A percentile compares a stretch with the other conserved stretches of the same genome.
phyloP scores from a whole-genome alignment of 2,113 vertebrate species.

The Dipodomys ordii region DNA sequence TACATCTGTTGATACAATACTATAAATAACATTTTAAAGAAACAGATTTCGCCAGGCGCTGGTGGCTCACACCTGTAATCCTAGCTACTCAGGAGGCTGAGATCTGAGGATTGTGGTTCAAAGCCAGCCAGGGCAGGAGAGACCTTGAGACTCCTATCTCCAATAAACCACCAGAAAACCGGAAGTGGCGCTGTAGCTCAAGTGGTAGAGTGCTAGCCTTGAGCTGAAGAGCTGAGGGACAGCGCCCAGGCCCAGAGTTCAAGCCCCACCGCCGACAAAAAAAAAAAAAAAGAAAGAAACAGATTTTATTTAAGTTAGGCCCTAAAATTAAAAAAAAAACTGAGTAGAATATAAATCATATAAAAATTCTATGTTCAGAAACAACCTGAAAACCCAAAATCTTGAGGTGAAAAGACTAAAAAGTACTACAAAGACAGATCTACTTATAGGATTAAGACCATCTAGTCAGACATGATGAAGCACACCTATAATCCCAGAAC shows the following conservation, averaged over 20 bases:
- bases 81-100: too few relatives aligned
- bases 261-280: not conserved
- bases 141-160: too few relatives aligned
- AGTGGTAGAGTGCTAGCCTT: too few relatives aligned
- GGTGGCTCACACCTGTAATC: too few relatives aligned
- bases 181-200: too few relatives aligned
- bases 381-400: not conserved
- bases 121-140: too few relatives aligned
- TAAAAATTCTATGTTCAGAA: slow-evolving; percentile 10
- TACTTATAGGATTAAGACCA: slow-evolving; percentile 12
- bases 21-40: slow-evolving; percentile 7
- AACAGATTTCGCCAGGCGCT: too few relatives aligned
- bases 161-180: too few relatives aligned
- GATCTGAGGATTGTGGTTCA: too few relatives aligned
- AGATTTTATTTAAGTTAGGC: not conserved
- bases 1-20: not conserved
- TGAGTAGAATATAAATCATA: not conserved
- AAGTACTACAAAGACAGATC: not conserved
- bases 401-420: not conserved
- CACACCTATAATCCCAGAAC: not conserved
- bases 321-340: slow-evolving; percentile 47
- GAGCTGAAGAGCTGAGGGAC: too few relatives aligned
- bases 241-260: too few relatives aligned
- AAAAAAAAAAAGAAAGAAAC: not conserved
- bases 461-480: not conserved